Conservation (phyloP, 2,113 vertebrate genomes). For the Octodon degus region DNA sequence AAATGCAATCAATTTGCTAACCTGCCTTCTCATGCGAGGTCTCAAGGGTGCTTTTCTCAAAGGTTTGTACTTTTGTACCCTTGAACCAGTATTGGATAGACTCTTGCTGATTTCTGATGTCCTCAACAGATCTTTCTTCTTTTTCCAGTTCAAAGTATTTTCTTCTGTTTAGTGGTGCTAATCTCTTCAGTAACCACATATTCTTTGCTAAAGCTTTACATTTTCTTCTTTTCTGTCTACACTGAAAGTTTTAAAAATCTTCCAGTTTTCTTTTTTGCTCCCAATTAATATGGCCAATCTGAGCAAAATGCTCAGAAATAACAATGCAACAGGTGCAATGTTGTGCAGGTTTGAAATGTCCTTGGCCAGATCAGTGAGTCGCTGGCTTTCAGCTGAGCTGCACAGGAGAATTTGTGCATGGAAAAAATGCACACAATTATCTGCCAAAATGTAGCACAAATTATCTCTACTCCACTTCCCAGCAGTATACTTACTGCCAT, state of each 20-base stretch:
- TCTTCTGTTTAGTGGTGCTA: neutral
- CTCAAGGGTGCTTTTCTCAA: neutral
- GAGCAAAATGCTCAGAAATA: neutral
- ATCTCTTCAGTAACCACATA: neutral
- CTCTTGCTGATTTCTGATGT: neutral
- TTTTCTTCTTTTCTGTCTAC: neutral
- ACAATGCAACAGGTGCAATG: neutral
- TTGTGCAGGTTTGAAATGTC: neutral
- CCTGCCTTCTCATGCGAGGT: neutral
- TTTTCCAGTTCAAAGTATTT: neutral
- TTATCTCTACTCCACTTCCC: neutral
- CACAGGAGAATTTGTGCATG: neutral
- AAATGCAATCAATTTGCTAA: neutral
- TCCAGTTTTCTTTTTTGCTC: neutral
- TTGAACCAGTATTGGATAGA: neutral
- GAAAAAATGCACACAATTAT: neutral
- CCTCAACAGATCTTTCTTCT: neutral
- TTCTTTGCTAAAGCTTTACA: neutral
- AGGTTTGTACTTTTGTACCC: neutral
- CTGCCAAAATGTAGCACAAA: neutral
- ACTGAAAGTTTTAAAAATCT: neutral
- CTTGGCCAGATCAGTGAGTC: neutral
- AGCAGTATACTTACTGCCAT: neutral
- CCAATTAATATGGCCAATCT: neutral
- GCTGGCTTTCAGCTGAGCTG: neutral